phyloP scores from a whole-genome alignment of 2,888 invertebrate species.

The Tetragonula carbonaria region DNA sequence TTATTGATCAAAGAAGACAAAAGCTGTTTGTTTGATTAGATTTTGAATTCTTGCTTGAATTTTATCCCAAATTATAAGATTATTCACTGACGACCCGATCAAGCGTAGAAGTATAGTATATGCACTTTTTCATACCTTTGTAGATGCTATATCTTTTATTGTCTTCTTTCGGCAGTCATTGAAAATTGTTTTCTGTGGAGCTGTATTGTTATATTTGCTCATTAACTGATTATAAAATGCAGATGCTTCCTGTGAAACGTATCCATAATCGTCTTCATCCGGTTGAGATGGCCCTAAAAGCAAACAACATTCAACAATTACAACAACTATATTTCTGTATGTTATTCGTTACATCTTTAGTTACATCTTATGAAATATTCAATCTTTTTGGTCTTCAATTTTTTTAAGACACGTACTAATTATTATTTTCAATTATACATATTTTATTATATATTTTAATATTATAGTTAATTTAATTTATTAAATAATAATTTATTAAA shows the following conservation, averaged over 20 bases:
- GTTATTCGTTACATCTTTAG: background rate
- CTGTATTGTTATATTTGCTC: slow-evolving; percentile 91
- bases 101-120: background rate
- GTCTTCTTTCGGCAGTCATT: slow-evolving; percentile 85
- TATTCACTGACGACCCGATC: too few relatives aligned
- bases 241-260: slow-evolving; percentile 93
- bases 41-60: too few relatives aligned
- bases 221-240: slow-evolving; percentile 93
- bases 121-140: slow-evolving; percentile 79
- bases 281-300: slow-evolving; percentile 89
- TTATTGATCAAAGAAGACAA: too few relatives aligned
- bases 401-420: background rate
- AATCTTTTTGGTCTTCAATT: background rate
- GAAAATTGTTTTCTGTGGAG: slow-evolving; percentile 89
- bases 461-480: too few relatives aligned
- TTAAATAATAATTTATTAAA: too few relatives aligned
- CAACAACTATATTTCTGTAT: background rate
- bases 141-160: slow-evolving; percentile 84
- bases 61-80: too few relatives aligned
- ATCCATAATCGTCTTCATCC: slow-evolving; percentile 96
- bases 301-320: slow-evolving; percentile 1
- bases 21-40: too few relatives aligned
- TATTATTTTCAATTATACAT: background rate
- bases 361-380: background rate
- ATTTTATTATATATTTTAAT: too few relatives aligned